Evolutionary conservation across 1,140 invertebrate species (phyloP), one percentile per base, ranked within the genome.

Genomic region (Drosophila mayri): DNA sequence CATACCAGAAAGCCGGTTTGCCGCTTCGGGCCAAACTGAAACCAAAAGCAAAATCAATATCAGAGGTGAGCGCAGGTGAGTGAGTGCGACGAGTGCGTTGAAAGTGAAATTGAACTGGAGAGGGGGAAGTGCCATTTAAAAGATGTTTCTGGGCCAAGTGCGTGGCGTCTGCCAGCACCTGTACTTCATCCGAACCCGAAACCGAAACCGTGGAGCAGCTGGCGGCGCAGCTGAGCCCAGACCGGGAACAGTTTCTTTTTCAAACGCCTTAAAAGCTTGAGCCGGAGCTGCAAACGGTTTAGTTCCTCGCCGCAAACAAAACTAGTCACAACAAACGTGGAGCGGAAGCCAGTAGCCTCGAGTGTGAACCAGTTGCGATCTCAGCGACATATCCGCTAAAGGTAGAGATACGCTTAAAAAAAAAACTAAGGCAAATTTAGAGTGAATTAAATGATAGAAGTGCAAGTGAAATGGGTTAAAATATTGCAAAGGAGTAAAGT

Each of bases 221-320:
- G 83, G 67, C 63, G 40, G 46, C 43, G 74, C 85, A 79, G 62
- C 66, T 62, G 75, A 54, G 40, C 46, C 52, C 52, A 54, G 35
- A 44, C 61, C 37, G 81, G 67, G 65, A 73, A 76, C 81, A 46
- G 85, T 70, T 74, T 77, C 46, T 37, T 22, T 37, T 37, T 68
- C 66, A 68, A 79, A 59, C 58, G 63, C 71, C 68, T 81, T 91
- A 91, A 68, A 91, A 91, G 80, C 88, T 52, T 68, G 66, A 74
- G 82, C 43, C 71, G 83, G 73, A 67, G 63, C 83, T 83, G 77
- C 68, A 91, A 87, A 64, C 87, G 80, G 88, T 91, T 91, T 91
- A 91, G 88, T 91, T 91, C 87, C 87, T 91, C 87, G 83, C 81
- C 83, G 87, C 82, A 91, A 91, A 91, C 82, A 87, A 78, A 84